Evolutionary conservation across 2,113 vertebrate species (phyloP).

Genomic region (Macquaria ambigua): DNA sequence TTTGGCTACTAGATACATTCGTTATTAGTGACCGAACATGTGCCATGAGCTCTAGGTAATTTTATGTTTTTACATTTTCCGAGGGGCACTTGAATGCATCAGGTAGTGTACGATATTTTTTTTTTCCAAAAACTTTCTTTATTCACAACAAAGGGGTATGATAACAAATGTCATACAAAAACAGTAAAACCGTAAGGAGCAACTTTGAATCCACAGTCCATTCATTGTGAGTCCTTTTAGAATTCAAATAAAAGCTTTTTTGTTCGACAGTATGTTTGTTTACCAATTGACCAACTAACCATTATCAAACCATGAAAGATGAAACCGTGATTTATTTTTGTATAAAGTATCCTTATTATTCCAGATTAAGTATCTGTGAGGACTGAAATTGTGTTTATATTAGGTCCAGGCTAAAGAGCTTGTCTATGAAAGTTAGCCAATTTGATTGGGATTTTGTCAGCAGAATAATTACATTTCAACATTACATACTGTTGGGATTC

Average conservation of each 20-base stretch:
- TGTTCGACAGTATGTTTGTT: neutral
- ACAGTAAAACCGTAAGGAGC: too few relatives aligned
- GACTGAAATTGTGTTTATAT: neutral
- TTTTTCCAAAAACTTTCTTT: too few relatives aligned
- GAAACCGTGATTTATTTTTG: neutral
- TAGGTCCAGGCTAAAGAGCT: neutral
- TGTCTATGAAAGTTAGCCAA: too few relatives aligned
- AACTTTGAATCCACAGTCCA: too few relatives aligned
- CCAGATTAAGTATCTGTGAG: neutral
- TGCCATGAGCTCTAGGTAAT: neutral
- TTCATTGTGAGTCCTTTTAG: too few relatives aligned
- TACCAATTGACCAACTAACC: neutral
- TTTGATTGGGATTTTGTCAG: neutral
- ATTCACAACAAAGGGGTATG: too few relatives aligned
- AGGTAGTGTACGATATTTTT: neutral
- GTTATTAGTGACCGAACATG: neutral
- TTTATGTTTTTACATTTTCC: neutral
- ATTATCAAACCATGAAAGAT: neutral
- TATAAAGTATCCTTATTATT: neutral
- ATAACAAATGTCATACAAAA: neutral
- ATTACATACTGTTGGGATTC: neutral
- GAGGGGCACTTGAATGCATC: slow-evolving; percentile 41
- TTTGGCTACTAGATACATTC: neutral
- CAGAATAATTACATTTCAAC: neutral
- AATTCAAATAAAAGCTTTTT: too few relatives aligned